Base-by-base conservation (phyloP, 2,113 vertebrate species). In the Cacatua alba region DNA sequence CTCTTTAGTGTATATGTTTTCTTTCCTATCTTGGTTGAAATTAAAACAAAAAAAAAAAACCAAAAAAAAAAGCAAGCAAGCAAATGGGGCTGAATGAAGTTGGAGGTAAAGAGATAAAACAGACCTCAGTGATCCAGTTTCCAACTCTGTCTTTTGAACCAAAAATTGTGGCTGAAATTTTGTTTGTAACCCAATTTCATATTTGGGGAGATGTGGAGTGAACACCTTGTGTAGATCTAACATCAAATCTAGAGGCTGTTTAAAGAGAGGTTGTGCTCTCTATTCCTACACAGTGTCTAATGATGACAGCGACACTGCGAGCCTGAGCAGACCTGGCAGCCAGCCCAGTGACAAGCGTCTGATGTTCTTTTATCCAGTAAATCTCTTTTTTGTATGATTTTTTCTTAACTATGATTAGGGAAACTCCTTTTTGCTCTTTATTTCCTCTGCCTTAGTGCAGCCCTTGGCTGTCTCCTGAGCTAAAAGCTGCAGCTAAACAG, bases 371-470 rank as follows among this genome's bases (percentile, higher is more conserved):
- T 76, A 94, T 79, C 17, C 89, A 76, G 18, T 76, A 86, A 95
- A 79, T n/a, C 18, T 10, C 63, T 53, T 46, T 69, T 18, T 62
- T 65, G 44, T 46, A 35, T 53, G 31, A 4, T 52, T 68, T 63
- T 82, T 51, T 44, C 5, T 44, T 24, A 26, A 71, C 86, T 92
- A 91, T 92, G 48, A 67, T 87, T 82, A 92, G 93, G 89, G 92
- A 96, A 97, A 77, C 59, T 96, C 41, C 78, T 79, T 78, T 92
- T 86, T 88, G 90, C 91, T 95, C 24, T 60, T 97, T 92, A 83
- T 88, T 97, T 97, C 96, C 96, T 97, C 92, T 95, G 90, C 51
- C 87, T 96, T 95, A 83, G 39, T 79, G 82, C 85, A 94, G 91
- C 95, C 95, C 55, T 92, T 92, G 89, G 89, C 95, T 97, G 92